Evolutionary conservation across 2,113 vertebrate species (phyloP).

Genomic region (Mustelus asterias): DNA sequence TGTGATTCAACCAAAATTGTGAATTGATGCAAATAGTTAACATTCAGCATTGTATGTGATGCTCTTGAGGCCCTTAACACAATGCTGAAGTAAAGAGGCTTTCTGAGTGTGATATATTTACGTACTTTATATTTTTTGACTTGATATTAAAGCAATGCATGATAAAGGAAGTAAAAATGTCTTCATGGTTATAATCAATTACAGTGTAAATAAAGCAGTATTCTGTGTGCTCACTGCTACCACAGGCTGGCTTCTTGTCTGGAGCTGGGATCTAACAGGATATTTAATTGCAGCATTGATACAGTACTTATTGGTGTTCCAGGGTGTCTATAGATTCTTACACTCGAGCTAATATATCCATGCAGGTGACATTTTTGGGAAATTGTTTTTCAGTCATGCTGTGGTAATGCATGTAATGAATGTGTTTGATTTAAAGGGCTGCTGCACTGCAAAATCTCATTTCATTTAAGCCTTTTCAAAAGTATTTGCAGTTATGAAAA

Average conservation of each 20-base stretch:
- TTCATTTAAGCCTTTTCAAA: background rate
- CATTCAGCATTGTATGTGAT: background rate
- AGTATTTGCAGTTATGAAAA: background rate
- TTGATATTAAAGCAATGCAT: background rate
- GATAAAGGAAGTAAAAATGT: background rate
- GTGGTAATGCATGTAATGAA: background rate
- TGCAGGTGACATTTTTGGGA: background rate
- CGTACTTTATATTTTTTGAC: background rate
- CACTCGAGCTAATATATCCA: background rate
- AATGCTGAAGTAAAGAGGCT: background rate
- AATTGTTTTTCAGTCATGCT: background rate
- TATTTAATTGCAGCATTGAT: conserved; percentile 1
- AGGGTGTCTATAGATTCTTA: background rate
- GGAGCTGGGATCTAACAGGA: background rate
- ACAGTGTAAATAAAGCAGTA: background rate
- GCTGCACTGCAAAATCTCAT: background rate
- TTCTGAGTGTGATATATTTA: background rate
- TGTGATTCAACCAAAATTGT: background rate
- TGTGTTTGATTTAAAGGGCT: background rate
- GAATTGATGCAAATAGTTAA: background rate
- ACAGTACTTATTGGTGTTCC: background rate
- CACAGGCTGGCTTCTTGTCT: background rate
- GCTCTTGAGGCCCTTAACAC: background rate
- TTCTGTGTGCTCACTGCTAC: background rate
- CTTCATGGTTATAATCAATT: background rate